phyloP scores from a whole-genome alignment of 1,140 invertebrate species.

The Drosophila erecta region DNA sequence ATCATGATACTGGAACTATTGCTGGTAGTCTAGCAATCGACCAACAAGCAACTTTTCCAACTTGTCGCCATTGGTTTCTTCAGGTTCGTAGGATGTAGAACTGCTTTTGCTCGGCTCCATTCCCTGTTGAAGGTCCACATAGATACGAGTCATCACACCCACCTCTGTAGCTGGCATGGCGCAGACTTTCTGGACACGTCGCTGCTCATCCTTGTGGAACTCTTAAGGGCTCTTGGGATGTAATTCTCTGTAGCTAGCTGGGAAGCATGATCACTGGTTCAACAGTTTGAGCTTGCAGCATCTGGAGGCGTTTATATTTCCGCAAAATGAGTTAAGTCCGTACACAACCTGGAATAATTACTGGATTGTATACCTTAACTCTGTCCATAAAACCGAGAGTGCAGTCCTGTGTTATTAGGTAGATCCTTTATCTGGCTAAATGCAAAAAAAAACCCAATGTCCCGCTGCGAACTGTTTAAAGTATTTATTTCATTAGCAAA shows the following conservation, averaged over 20 bases:
- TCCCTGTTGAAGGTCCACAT: slow-evolving; percentile 40
- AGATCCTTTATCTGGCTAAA: too few species aligned
- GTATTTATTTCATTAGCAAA: too few species aligned
- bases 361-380: neutral
- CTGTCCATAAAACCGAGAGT: neutral
- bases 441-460: too few species aligned
- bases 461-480: too few species aligned
- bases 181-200: slow-evolving; percentile 48
- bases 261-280: slow-evolving; percentile 26
- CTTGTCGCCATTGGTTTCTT: slow-evolving; percentile 57
- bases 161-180: slow-evolving; percentile 54
- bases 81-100: slow-evolving; percentile 44
- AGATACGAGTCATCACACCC: slow-evolving; percentile 66
- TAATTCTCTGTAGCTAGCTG: slow-evolving; percentile 68
- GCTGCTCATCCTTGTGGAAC: slow-evolving; percentile 46
- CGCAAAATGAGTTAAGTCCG: too few species aligned
- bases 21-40: too few species aligned
- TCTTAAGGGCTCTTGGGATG: too few species aligned
- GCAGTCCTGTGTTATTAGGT: too few species aligned
- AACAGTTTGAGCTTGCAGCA: slow-evolving; percentile 4
- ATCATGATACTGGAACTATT: too few species aligned
- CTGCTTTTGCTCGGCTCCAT: slow-evolving; percentile 8
- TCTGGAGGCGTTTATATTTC: slow-evolving; percentile 18
- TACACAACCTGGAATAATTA: too few species aligned
- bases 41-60: slow-evolving; percentile 20